A percentile compares a stretch with the other conserved stretches of the same genome.
phyloP scores from a whole-genome alignment of 2,888 invertebrate genomes.

The Microplitis manilae region DNA sequence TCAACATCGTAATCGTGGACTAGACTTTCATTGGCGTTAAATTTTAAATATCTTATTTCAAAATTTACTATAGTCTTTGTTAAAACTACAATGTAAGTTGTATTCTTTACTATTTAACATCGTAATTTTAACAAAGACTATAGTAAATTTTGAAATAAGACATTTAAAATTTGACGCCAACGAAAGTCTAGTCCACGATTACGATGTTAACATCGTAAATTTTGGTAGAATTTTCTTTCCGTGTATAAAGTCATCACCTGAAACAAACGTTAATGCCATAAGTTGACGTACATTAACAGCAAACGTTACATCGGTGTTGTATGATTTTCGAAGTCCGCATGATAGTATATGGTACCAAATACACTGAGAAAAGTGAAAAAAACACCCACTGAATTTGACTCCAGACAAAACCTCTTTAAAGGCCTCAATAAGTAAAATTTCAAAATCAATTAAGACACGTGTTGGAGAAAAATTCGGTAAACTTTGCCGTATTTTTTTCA shows the following conservation, averaged over 20 bases:
- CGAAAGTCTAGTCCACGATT: too few relatives aligned
- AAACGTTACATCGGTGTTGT: constrained; percentile 8
- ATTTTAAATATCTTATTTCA: too few relatives aligned
- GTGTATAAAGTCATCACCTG: background rate
- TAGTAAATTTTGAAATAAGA: too few relatives aligned
- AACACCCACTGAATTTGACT: background rate
- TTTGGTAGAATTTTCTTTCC: too few relatives aligned
- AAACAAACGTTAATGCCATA: background rate
- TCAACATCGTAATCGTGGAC: too few relatives aligned
- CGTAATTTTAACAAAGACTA: too few relatives aligned
- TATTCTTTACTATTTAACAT: too few relatives aligned
- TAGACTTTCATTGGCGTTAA: too few relatives aligned
- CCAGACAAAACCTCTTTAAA: background rate
- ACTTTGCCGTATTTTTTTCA: background rate
- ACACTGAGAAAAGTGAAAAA: constrained; percentile 8
- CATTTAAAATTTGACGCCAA: too few relatives aligned
- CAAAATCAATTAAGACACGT: constrained; percentile 1
- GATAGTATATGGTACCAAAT: background rate
- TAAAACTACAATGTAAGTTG: too few relatives aligned
- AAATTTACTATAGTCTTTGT: too few relatives aligned
- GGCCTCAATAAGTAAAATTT: constrained; percentile 4
- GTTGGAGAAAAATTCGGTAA: background rate
- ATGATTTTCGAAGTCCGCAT: background rate
- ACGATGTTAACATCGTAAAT: too few relatives aligned
- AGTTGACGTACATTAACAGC: constrained; percentile 1